phyloP scores from a whole-genome alignment of 2,888 invertebrate species.

The Myathropa florea region DNA sequence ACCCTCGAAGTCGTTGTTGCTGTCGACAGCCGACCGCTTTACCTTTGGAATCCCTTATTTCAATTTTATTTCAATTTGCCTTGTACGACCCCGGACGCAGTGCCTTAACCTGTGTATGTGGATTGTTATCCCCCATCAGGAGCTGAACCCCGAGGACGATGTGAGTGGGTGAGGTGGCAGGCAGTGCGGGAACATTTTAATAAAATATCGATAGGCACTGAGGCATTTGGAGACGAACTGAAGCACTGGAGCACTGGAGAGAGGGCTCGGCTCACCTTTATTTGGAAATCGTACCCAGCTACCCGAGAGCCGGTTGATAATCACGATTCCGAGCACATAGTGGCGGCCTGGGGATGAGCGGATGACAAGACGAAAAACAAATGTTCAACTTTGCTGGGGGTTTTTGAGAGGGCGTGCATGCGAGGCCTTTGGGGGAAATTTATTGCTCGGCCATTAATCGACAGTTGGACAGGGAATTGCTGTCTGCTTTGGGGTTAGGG shows the following conservation, averaged over 20 bases:
- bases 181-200: slow-evolving; percentile 46
- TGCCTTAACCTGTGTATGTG: slow-evolving; percentile 18
- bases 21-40: neutral
- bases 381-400: slow-evolving; percentile 56
- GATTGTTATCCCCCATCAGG: slow-evolving; percentile 23
- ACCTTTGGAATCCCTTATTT: slow-evolving; percentile 39
- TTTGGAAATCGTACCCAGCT: neutral
- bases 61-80: slow-evolving; percentile 47
- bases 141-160: neutral
- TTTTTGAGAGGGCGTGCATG: slow-evolving; percentile 4
- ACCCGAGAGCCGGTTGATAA: slow-evolving; percentile 10
- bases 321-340: slow-evolving; percentile 59
- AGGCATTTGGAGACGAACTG: neutral
- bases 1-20: neutral
- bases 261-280: slow-evolving; percentile 22
- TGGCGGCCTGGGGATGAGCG: neutral
- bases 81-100: slow-evolving; percentile 2
- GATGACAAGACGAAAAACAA: slow-evolving; percentile 42
- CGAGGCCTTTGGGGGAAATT: slow-evolving; percentile 32
- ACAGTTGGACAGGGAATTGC: slow-evolving; percentile 52
- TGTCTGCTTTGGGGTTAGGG: slow-evolving; percentile 35
- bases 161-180: neutral
- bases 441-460: slow-evolving; percentile 64
- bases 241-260: neutral
- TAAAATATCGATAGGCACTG: slow-evolving; percentile 51